These are phyloP conservation scores for Planiliza haematocheilus DNA, from an alignment of 2,113 vertebrate genomes.

Conservation along the genomic window DNA sequence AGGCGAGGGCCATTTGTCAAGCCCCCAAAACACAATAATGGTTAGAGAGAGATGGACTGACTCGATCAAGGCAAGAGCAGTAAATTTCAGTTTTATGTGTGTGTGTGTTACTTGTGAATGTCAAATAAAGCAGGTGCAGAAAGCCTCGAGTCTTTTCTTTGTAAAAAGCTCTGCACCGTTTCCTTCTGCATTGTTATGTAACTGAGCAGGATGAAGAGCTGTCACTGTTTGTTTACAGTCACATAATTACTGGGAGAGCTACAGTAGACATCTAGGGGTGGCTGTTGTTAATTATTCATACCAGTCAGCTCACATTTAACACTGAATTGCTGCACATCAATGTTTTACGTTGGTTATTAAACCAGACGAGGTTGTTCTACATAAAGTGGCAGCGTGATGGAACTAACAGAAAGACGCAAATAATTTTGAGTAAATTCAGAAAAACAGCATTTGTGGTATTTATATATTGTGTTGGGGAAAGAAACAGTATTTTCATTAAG, in stretches of 20 bases:
- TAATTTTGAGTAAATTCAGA: slow-evolving; percentile 22
- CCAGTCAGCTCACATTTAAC: slow-evolving; percentile 42
- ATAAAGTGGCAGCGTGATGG: not conserved
- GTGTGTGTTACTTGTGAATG: slow-evolving; percentile 57
- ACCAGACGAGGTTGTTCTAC: slow-evolving; percentile 11
- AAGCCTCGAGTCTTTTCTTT: slow-evolving; percentile 27
- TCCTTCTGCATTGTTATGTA: slow-evolving; percentile 50
- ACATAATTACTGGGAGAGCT: slow-evolving; percentile 32
- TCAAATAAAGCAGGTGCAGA: slow-evolving; percentile 73
- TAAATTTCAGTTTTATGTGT: slow-evolving; percentile 45
- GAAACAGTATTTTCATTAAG: not conserved
- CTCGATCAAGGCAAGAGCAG: slow-evolving; percentile 25
- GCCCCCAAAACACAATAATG: slow-evolving; percentile 41
- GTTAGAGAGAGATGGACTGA: slow-evolving; percentile 41
- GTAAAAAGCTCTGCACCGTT: slow-evolving; percentile 29
- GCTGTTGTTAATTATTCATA: slow-evolving; percentile 52
- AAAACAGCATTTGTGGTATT: slow-evolving; percentile 1
- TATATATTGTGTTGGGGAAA: not conserved
- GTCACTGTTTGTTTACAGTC: slow-evolving; percentile 40
- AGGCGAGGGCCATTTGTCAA: slow-evolving; percentile 63
- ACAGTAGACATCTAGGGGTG: slow-evolving; percentile 25
- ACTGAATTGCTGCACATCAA: slow-evolving; percentile 24
- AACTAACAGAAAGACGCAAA: not conserved
- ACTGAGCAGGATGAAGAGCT: slow-evolving; percentile 29
- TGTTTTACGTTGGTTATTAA: slow-evolving; percentile 38